A percentile compares a stretch with the other conserved stretches of the same genome.
phyloP scores from a whole-genome alignment of 2,113 vertebrate species.

The Poeciliopsis occidentalis region DNA sequence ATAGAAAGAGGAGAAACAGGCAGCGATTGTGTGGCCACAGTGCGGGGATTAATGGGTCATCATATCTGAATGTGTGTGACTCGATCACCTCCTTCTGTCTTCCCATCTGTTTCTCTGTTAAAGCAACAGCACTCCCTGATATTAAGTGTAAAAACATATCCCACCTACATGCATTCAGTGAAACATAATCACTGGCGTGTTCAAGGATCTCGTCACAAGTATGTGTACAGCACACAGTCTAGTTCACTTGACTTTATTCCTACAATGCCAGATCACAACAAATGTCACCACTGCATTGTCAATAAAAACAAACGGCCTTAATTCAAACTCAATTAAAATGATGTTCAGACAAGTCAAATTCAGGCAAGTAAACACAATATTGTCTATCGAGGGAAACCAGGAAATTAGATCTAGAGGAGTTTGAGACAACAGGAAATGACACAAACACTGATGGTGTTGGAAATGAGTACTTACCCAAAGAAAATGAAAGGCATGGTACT shows the following conservation, averaged over 20 bases:
- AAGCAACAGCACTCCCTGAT: conserved; percentile 9
- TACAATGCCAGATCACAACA: not conserved
- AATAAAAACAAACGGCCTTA: not conserved
- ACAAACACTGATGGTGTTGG: not conserved
- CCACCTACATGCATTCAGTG: not conserved
- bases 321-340: not conserved
- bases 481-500: not conserved
- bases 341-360: not conserved
- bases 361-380: not conserved
- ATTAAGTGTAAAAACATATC: conserved; percentile 4
- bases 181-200: not conserved
- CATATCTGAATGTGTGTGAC: conserved; percentile 42
- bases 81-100: conserved; percentile 20
- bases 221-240: not conserved
- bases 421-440: too few relatives aligned
- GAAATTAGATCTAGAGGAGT: too few relatives aligned
- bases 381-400: too few relatives aligned
- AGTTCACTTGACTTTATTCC: not conserved
- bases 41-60: conserved; percentile 46
- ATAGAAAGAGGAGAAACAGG: conserved; percentile 14
- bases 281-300: not conserved
- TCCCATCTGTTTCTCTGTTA: conserved; percentile 40
- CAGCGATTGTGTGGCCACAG: conserved; percentile 36
- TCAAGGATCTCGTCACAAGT: not conserved
- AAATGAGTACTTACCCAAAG: not conserved